Conservation (phyloP, 2,888 invertebrate genomes). For the Clitarchus hookeri region DNA sequence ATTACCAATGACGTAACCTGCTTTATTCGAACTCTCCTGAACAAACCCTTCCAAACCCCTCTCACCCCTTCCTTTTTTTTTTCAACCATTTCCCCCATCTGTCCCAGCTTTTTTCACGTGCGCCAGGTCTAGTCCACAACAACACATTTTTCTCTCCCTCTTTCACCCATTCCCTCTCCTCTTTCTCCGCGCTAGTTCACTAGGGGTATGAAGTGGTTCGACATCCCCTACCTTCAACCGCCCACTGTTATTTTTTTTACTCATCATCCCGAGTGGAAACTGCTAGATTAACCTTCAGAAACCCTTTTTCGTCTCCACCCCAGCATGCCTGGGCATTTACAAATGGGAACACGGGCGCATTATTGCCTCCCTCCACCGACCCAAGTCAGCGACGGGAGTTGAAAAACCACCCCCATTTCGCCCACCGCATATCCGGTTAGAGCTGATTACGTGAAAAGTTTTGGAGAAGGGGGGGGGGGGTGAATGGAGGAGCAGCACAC, state of each 20-base stretch:
- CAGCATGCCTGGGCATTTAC: background rate
- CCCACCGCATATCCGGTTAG: background rate
- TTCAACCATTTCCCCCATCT: background rate
- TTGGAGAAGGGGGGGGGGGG: too few species aligned
- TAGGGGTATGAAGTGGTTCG: background rate
- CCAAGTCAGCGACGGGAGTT: background rate
- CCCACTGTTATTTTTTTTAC: background rate
- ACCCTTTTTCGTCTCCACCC: background rate
- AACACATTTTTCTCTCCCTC: background rate
- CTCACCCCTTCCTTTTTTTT: background rate
- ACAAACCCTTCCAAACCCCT: background rate
- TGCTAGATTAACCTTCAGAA: conserved; percentile 8
- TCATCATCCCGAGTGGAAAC: background rate
- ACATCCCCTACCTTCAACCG: background rate
- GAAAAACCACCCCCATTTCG: background rate
- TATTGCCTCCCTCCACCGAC: background rate
- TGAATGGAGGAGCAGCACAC: too few species aligned
- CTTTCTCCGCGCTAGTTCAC: too few species aligned
- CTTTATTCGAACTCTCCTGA: background rate
- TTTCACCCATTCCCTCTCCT: background rate
- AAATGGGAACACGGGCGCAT: background rate
- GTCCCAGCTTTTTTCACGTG: background rate
- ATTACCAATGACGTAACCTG: conserved; percentile 10
- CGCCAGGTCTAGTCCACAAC: conserved; percentile 5
- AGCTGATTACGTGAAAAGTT: background rate